These are phyloP conservation scores for Antechinus stuartii DNA, from an alignment of 2,113 vertebrate species.

Conservation along the genomic window DNA sequence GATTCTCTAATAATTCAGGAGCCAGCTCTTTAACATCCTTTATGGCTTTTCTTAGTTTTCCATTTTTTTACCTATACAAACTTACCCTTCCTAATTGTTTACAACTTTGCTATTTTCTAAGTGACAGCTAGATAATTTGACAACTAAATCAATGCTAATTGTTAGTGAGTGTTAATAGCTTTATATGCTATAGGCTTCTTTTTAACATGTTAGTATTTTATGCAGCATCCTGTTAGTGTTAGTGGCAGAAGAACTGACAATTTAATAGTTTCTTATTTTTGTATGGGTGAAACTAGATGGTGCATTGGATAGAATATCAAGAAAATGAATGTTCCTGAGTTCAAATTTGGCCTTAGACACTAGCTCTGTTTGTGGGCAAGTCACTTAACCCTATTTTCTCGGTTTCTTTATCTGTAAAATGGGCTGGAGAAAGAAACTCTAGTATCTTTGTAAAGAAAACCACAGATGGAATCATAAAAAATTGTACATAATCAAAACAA, in stretches of 20 bases:
- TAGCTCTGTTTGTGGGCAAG: neutral
- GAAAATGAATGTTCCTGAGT: neutral
- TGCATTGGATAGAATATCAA: neutral
- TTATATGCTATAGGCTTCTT: neutral
- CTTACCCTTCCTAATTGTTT: neutral
- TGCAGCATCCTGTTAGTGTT: neutral
- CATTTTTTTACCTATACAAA: neutral
- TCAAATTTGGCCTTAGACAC: neutral
- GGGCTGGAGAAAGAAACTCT: neutral
- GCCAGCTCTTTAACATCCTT: neutral
- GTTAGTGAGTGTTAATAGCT: neutral
- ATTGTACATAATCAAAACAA: neutral
- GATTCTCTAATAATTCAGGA: neutral
- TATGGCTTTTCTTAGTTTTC: neutral
- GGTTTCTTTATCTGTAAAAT: neutral
- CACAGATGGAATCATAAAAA: neutral
- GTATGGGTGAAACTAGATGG: neutral
- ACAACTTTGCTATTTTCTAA: neutral
- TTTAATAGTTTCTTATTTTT: neutral
- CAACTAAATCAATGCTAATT: neutral
- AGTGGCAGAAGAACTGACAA: neutral
- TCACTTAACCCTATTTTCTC: neutral
- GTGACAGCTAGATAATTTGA: constrained; percentile 2
- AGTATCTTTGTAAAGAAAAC: neutral
- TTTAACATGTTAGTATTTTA: neutral